These are phyloP conservation scores for Hipparchia sbordonii DNA, from an alignment of 2,888 invertebrate species.

Conservation along the genomic window DNA sequence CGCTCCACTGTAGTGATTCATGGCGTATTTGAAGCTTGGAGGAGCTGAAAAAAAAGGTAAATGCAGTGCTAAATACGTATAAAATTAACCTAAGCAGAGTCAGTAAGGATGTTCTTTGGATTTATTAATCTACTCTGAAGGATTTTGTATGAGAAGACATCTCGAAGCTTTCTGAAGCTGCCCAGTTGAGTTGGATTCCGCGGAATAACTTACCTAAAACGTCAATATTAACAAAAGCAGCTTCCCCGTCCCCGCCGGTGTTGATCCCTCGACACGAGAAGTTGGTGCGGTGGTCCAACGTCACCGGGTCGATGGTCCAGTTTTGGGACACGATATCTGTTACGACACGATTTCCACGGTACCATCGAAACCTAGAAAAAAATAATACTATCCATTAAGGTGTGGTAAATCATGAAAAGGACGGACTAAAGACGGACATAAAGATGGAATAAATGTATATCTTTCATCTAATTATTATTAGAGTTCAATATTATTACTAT, in stretches of 20 bases:
- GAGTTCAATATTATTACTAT: too few relatives aligned
- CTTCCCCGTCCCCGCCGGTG: constrained; percentile 89
- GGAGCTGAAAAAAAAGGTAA: constrained; percentile 84
- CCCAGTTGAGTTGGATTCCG: too few relatives aligned
- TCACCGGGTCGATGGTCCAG: constrained; percentile 92
- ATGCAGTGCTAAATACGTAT: not conserved
- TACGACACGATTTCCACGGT: constrained; percentile 88
- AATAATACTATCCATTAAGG: too few relatives aligned
- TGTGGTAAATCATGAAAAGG: too few relatives aligned
- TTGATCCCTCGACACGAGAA: constrained; percentile 95
- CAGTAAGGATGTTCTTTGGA: too few relatives aligned
- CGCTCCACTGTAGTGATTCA: constrained; percentile 91
- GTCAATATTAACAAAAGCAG: constrained; percentile 80
- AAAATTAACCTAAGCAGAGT: not conserved
- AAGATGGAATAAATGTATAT: too few relatives aligned
- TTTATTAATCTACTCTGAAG: too few relatives aligned
- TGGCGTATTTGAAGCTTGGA: constrained; percentile 92
- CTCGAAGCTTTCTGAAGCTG: too few relatives aligned
- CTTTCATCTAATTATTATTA: too few relatives aligned
- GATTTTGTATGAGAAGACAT: too few relatives aligned
- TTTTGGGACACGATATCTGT: constrained; percentile 89
- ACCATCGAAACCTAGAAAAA: constrained; percentile 87
- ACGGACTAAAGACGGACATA: too few relatives aligned
- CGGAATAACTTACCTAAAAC: constrained; percentile 75
- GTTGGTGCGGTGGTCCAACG: constrained; percentile 92